phyloP scores from a whole-genome alignment of 2,113 vertebrate genomes.

The Spilogale gracilis region DNA sequence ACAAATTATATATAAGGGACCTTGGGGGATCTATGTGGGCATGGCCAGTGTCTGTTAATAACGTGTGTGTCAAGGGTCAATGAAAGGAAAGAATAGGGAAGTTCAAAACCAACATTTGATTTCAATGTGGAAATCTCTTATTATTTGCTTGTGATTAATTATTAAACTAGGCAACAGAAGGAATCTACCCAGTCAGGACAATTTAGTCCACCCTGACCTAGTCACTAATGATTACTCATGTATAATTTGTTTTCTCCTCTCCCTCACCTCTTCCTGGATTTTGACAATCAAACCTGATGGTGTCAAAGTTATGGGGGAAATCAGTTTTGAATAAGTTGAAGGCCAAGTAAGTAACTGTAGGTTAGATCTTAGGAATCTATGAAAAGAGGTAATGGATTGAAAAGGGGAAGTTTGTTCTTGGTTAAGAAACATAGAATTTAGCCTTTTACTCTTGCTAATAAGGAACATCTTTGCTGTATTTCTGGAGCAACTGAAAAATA shows the following conservation, averaged over 20 bases:
- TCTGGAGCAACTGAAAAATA: neutral
- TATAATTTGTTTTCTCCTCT: neutral
- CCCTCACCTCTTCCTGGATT: neutral
- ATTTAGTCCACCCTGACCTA: neutral
- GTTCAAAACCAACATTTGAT: neutral
- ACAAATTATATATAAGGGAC: neutral
- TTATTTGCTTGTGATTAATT: slow-evolving; percentile 10
- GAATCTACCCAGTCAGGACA: neutral
- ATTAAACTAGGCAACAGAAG: neutral
- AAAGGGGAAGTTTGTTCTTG: neutral
- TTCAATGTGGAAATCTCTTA: slow-evolving; percentile 1
- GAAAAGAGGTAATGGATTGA: neutral
- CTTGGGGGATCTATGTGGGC: neutral
- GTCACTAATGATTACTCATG: neutral
- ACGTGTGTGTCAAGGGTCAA: neutral
- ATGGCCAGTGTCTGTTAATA: neutral
- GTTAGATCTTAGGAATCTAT: neutral
- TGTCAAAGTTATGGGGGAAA: neutral
- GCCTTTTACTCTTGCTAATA: neutral
- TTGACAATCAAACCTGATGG: neutral
- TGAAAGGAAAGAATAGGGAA: neutral
- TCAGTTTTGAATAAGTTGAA: neutral
- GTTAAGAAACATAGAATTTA: neutral
- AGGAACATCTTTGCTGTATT: neutral
- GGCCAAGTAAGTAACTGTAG: neutral